A percentile compares a stretch with the other conserved stretches of the same genome.
Conservation (phyloP, 2,113 vertebrate species). For the Aspidoscelis tigris region DNA sequence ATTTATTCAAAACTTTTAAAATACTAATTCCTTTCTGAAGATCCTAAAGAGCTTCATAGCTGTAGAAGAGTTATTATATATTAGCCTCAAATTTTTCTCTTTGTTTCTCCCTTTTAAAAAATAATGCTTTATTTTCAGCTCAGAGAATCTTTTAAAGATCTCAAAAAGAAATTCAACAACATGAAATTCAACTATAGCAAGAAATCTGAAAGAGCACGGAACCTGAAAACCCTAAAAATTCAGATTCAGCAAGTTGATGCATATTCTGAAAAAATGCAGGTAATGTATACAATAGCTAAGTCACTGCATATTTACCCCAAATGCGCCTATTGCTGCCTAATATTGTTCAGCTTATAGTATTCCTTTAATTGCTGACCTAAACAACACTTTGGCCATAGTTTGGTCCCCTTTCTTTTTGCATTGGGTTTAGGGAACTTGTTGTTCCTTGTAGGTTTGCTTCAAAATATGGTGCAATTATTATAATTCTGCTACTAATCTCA, state of each 20-base stretch:
- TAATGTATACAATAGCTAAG: slow-evolving; percentile 51
- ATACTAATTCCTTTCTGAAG: too few relatives aligned
- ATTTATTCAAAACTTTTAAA: too few relatives aligned
- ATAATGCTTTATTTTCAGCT: slow-evolving; percentile 74
- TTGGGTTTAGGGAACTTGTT: neutral
- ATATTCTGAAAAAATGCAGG: slow-evolving; percentile 84
- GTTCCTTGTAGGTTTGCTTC: slow-evolving; percentile 8
- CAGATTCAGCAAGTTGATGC: slow-evolving; percentile 86
- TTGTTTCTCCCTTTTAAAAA: neutral
- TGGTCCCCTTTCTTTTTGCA: neutral
- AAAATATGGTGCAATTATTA: neutral
- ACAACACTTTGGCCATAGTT: slow-evolving; percentile 6
- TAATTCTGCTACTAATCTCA: neutral
- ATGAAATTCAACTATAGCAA: slow-evolving; percentile 88
- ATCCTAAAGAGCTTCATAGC: neutral
- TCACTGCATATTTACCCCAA: neutral
- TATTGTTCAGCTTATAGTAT: slow-evolving; percentile 18
- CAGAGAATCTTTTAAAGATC: slow-evolving; percentile 87
- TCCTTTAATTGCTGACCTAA: slow-evolving; percentile 13
- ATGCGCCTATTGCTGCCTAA: neutral
- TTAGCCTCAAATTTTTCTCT: too few relatives aligned
- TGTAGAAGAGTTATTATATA: too few relatives aligned
- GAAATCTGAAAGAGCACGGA: slow-evolving; percentile 85
- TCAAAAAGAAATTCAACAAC: slow-evolving; percentile 92
- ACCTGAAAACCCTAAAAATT: slow-evolving; percentile 82